Conservation (phyloP, 2,113 vertebrate species). For the Cyanoliseus patagonus region DNA sequence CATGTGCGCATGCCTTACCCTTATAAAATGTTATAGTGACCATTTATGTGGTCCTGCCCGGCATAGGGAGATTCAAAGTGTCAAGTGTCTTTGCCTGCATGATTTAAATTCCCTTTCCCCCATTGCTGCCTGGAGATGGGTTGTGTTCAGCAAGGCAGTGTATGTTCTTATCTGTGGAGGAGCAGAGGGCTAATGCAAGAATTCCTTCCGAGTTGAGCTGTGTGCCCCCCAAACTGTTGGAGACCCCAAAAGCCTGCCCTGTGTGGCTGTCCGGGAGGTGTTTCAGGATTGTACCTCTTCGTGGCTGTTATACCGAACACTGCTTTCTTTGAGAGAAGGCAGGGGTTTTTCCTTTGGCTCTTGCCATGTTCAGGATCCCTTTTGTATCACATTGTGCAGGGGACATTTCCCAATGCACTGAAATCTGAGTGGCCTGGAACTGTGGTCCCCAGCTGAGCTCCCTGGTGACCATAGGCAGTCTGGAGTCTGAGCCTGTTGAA, state of each 20-base stretch:
- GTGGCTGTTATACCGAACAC: neutral
- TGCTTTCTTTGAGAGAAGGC: neutral
- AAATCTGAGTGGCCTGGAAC: neutral
- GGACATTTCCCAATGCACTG: neutral
- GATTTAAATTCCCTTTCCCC: neutral
- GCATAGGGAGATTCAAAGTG: neutral
- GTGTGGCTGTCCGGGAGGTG: neutral
- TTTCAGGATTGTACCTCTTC: neutral
- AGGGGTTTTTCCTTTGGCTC: neutral
- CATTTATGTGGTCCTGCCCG: neutral
- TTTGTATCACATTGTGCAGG: neutral
- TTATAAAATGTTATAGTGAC: neutral
- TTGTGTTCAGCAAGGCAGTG: neutral
- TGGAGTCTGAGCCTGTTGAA: neutral
- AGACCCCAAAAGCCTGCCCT: neutral
- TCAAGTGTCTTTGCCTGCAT: neutral
- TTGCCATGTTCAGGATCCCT: neutral
- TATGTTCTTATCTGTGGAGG: neutral
- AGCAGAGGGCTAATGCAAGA: neutral
- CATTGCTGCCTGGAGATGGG: neutral
- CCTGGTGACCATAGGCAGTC: neutral
- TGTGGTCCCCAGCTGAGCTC: neutral
- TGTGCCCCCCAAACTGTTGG: neutral
- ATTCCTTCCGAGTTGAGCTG: neutral
- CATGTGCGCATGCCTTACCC: fast-evolving